Evolutionary conservation across 2,888 invertebrate genomes (phyloP).

Genomic region (Megaustenia siamemsis): DNA sequence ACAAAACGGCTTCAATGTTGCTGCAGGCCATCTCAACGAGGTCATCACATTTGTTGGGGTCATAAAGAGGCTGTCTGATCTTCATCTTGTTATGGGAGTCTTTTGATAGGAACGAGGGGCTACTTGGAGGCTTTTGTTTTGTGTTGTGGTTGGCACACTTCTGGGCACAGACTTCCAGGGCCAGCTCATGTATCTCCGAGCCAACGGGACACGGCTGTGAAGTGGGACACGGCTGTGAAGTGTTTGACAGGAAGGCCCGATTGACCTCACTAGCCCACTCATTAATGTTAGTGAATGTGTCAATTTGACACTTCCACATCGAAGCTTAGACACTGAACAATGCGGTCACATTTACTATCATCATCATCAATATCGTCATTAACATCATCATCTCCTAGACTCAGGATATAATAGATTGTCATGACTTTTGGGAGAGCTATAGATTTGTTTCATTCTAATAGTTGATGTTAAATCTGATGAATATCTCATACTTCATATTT

Average conservation of each 20-base stretch:
- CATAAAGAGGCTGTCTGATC: not conserved
- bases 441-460: too few species aligned
- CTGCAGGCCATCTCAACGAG: slow-evolving; percentile 9
- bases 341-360: too few species aligned
- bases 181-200: not conserved
- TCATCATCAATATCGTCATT: too few species aligned
- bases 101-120: not conserved
- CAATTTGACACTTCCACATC: not conserved
- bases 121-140: not conserved
- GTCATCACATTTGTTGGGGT: not conserved
- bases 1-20: slow-evolving; percentile 22
- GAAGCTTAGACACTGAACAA: too few species aligned
- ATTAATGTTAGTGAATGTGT: not conserved
- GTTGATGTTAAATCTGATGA: too few species aligned
- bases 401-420: too few species aligned
- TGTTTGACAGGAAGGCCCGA: slow-evolving; percentile 26
- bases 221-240: not conserved
- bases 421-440: too few species aligned
- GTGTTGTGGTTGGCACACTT: slow-evolving; percentile 33
- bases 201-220: not conserved
- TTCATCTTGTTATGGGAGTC: slow-evolving; percentile 10
- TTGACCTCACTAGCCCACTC: not conserved
- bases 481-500: too few species aligned
- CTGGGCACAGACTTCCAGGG: not conserved
- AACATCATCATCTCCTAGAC: too few species aligned